Evolutionary conservation across 2,113 vertebrate genomes (phyloP).

Genomic region (Heliornis fulica): DNA sequence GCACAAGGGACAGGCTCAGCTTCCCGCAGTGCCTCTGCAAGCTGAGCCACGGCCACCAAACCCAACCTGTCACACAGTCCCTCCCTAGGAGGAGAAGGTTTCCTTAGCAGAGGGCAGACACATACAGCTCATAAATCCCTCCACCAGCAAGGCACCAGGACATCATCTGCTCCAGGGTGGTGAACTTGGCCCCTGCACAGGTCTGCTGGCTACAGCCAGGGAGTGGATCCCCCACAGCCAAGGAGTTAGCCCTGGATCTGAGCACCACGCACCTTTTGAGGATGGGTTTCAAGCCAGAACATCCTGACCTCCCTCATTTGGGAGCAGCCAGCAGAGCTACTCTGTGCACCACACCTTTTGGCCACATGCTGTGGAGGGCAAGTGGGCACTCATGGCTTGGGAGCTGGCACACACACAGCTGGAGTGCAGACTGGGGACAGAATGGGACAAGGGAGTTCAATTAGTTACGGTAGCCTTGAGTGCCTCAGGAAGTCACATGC

Average conservation of each 20-base stretch:
- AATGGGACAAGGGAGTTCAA: background rate
- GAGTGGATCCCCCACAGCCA: background rate
- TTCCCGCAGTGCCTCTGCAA: background rate
- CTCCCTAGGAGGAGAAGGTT: background rate
- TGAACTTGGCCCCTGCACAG: accelerated
- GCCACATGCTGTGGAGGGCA: accelerated
- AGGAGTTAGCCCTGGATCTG: accelerated
- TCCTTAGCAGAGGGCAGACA: background rate
- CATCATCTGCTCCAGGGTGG: accelerated
- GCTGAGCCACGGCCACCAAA: background rate
- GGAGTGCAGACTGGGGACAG: accelerated
- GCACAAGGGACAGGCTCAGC: background rate
- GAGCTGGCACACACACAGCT: background rate
- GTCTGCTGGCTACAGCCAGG: accelerated
- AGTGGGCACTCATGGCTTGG: accelerated
- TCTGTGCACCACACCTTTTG: background rate
- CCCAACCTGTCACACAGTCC: background rate
- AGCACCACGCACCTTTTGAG: accelerated
- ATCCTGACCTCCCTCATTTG: background rate
- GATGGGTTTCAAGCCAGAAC: background rate
- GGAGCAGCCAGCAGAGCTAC: background rate
- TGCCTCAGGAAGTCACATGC: background rate
- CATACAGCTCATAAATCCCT: accelerated
- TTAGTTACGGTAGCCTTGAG: background rate
- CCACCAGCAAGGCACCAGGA: accelerated